phyloP scores from a whole-genome alignment of 2,113 vertebrate species.

The Triplophysa dalaica region DNA sequence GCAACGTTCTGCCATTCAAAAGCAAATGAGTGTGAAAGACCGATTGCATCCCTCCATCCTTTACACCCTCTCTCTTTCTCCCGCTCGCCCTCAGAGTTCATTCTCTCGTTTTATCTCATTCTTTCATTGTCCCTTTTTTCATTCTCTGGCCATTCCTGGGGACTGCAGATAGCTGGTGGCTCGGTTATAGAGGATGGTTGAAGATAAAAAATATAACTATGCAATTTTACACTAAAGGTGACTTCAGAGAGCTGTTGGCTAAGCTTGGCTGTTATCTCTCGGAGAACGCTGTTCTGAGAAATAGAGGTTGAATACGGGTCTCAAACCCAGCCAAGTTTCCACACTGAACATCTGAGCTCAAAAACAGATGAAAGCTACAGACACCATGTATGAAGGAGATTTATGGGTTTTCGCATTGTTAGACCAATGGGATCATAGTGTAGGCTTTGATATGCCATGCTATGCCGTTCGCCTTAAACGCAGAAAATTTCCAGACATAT shows the following conservation, averaged over 20 bases:
- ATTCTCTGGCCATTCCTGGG: slow-evolving; percentile 41
- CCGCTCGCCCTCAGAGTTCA: slow-evolving; percentile 25
- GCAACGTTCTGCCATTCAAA: slow-evolving; percentile 9
- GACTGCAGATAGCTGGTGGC: slow-evolving; percentile 43
- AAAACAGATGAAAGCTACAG: slow-evolving; percentile 26
- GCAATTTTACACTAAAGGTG: slow-evolving; percentile 51
- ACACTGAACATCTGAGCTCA: slow-evolving; percentile 13
- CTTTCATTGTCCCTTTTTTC: background rate
- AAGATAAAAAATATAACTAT: slow-evolving; percentile 48
- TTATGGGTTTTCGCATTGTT: slow-evolving; percentile 33
- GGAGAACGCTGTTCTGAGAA: background rate
- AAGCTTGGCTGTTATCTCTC: slow-evolving; percentile 33
- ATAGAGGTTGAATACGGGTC: slow-evolving; percentile 36
- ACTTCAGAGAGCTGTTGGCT: slow-evolving; percentile 42
- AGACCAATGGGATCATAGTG: background rate
- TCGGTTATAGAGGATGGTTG: slow-evolving; percentile 33
- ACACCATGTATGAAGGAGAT: slow-evolving; percentile 34
- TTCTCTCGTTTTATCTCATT: slow-evolving; percentile 32
- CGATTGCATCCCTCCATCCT: background rate
- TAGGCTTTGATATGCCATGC: slow-evolving; percentile 18
- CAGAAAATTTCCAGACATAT: no score
- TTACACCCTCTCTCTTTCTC: slow-evolving; percentile 2
- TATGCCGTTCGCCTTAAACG: background rate
- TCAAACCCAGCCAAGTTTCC: slow-evolving; percentile 29
- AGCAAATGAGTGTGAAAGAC: slow-evolving; percentile 38